Evolutionary conservation across 2,113 vertebrate genomes (phyloP).

Genomic region (Micromys minutus): DNA sequence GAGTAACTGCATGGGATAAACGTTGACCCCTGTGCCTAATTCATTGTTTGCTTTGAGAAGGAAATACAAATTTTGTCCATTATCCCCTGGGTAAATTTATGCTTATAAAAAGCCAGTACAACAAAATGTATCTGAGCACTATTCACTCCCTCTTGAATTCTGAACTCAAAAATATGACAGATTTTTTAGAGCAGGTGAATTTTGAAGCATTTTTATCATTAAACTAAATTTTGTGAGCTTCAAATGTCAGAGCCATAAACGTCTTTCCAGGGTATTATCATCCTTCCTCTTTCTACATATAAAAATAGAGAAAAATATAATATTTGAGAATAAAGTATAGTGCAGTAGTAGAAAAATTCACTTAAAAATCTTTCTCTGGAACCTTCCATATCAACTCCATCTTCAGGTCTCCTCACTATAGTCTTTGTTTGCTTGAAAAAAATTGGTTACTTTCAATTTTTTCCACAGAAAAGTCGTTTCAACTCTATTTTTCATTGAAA

Average conservation of each 20-base stretch:
- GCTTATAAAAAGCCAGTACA: constrained; percentile 21
- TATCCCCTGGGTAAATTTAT: constrained; percentile 41
- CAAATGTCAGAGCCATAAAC: background rate
- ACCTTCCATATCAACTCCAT: background rate
- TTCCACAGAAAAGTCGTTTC: constrained; percentile 8
- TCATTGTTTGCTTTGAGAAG: constrained; percentile 30
- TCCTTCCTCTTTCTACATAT: background rate
- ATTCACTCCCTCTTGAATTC: constrained; percentile 18
- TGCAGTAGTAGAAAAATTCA: background rate
- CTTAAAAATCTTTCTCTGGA: constrained; percentile 12
- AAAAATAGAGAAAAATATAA: constrained; percentile 36
- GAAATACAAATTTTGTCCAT: background rate
- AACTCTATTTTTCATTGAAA: constrained; percentile 59
- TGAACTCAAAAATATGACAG: background rate
- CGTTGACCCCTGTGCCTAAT: constrained; percentile 21
- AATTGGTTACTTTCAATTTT: constrained; percentile 42
- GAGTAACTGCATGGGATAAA: constrained; percentile 49
- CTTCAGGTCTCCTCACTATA: background rate
- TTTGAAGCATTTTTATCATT: constrained; percentile 55
- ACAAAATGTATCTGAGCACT: background rate
- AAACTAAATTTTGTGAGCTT: constrained; percentile 29
- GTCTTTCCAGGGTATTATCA: background rate
- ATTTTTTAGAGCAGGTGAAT: background rate
- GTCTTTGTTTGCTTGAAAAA: constrained; percentile 40
- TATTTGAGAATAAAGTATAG: constrained; percentile 48